Base-by-base conservation (phyloP, 2,797 vertebrate species). In the Pseudochromis fuscus region DNA sequence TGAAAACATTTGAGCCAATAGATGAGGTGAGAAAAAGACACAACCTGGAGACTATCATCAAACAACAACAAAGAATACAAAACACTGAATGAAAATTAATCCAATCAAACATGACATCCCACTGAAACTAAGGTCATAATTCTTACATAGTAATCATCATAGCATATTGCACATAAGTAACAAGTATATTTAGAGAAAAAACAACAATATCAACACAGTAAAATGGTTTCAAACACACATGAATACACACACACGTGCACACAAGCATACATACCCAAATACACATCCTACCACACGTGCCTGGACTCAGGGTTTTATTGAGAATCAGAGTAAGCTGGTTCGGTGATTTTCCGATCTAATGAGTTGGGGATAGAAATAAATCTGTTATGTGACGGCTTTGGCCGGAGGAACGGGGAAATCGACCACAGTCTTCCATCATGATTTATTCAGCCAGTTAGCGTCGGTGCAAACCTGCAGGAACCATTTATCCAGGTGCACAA, bases 331-430 rank as follows among this genome's bases (percentile, higher is more conserved):
- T 65, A 70, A 84, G 68, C 77, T 79, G 82, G 71, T 79, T 55
- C 66, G 40, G 35, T 19, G 35, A 75, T 88, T 79, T 86, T 76
- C 37, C 12, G 21, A 30, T 74, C 28, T 67, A 59, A 69, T 79
- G 72, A 84, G 16, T 64, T 61, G 44, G 45, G 60, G 60, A 74
- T 75, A 57, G 40, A 81, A 69, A 81, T 84, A 77, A 85, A 76
- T 82, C 67, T 75, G 56, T 80, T 40, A 81, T 76, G 62, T 70
- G 67, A 65, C 7, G 21, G 44, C 52, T 61, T 62, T 52, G 33
- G 53, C 35, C 1, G 1, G 8, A 7, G 27, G 19, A 57, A 62
- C 11, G 11, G 1, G 23, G 11, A 68, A 58, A 67, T 55, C 10
- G 8, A 33, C 59, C 6, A 9, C 21, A 49, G 50, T 37, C 15